Conservation (phyloP, 2,888 invertebrate genomes). For the Hyles lineata region DNA sequence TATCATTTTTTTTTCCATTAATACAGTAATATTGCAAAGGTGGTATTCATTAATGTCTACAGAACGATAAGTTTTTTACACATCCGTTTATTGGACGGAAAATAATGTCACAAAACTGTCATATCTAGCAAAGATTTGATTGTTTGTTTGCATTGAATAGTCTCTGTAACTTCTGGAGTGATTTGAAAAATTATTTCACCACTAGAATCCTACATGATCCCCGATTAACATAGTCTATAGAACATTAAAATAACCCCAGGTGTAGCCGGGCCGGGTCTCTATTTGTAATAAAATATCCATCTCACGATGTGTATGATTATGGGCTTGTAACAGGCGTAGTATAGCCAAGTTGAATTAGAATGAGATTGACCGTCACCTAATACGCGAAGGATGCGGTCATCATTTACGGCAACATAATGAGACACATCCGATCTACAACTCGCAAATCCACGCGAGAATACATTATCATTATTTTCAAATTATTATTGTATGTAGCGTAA, state of each 20-base stretch:
- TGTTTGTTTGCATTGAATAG: no score
- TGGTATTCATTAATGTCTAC: no score
- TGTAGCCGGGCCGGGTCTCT: no score
- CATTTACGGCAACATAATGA: slow-evolving; percentile 24
- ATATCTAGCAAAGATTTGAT: no score
- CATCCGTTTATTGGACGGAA: background rate
- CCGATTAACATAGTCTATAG: no score
- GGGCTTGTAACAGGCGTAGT: background rate
- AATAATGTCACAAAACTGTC: background rate
- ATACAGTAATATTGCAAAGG: no score
- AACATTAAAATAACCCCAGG: no score
- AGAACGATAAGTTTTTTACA: no score
- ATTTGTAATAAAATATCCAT: background rate
- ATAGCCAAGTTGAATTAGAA: slow-evolving; percentile 17
- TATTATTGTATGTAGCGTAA: background rate
- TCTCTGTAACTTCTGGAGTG: no score
- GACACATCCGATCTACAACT: slow-evolving; percentile 20
- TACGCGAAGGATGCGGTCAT: slow-evolving; percentile 27
- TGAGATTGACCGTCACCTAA: slow-evolving; percentile 29
- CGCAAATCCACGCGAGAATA: background rate
- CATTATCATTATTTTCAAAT: slow-evolving; percentile 8
- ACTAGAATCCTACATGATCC: no score
- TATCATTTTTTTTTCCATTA: no score
- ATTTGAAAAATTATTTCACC: no score
- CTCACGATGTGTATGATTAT: slow-evolving; percentile 1